Evolutionary conservation across 2,888 invertebrate species (phyloP).

Genomic region (Ischnura elegans): DNA sequence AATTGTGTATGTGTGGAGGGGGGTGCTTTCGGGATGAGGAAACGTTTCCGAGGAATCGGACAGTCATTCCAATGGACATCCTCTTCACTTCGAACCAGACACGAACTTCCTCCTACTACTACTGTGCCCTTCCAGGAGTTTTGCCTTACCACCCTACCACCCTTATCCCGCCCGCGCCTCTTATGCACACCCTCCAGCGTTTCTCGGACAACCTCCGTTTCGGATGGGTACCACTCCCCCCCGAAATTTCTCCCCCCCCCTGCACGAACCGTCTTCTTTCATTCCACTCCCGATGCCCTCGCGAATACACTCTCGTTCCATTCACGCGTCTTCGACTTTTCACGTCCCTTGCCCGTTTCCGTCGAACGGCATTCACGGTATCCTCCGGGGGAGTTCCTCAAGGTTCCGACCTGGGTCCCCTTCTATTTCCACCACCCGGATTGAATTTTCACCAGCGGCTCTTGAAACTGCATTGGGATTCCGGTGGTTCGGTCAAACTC

Average conservation of each 20-base stretch:
- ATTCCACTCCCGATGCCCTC: not conserved
- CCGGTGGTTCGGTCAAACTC: not conserved
- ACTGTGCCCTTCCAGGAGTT: not conserved
- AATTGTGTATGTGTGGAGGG: not conserved
- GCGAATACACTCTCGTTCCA: not conserved
- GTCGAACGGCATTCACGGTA: not conserved
- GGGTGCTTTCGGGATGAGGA: not conserved
- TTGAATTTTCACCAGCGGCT: not conserved
- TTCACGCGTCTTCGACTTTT: not conserved
- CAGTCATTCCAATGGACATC: constrained; percentile 36
- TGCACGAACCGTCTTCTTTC: not conserved
- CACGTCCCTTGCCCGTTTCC: not conserved
- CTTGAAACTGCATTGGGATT: not conserved
- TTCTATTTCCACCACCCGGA: not conserved
- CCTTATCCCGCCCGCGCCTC: not conserved
- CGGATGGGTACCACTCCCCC: not conserved
- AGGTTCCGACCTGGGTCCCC: not conserved
- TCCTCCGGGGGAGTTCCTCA: not conserved
- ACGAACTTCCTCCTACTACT: constrained; percentile 43
- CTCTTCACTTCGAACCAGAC: constrained; percentile 44
- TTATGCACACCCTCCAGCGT: not conserved
- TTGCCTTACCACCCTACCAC: not conserved
- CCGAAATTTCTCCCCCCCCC: not conserved
- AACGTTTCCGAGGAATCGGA: constrained; percentile 38
- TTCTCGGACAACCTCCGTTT: not conserved